Conservation (phyloP, 1,140 invertebrate species). For the Goniozus legneri region DNA sequence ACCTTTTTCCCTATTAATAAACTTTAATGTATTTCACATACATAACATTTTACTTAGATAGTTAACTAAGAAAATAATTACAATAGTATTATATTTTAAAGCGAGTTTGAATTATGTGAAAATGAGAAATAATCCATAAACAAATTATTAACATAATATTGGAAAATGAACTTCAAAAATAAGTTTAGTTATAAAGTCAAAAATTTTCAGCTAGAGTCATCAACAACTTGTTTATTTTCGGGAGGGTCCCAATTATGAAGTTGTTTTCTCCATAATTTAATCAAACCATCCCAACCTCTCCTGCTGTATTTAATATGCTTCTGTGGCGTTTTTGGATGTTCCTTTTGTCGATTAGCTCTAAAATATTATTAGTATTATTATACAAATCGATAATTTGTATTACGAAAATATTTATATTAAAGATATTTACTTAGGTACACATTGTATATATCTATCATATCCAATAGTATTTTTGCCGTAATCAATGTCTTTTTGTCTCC, state of each 20-base stretch:
- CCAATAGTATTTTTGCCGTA: conserved; percentile 92
- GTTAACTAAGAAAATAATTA: too few relatives aligned
- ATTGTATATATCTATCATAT: conserved; percentile 74
- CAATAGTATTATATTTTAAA: too few relatives aligned
- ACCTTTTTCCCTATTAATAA: too few relatives aligned
- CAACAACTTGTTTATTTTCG: conserved; percentile 25
- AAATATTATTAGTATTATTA: conserved; percentile 22
- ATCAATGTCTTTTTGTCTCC: conserved; percentile 90
- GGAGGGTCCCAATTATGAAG: conserved; percentile 80
- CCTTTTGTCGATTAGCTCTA: conserved; percentile 63
- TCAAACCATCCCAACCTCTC: conserved; percentile 83
- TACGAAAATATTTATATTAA: neutral
- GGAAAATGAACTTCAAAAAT: too few relatives aligned
- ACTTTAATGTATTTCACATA: too few relatives aligned
- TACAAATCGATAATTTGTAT: neutral
- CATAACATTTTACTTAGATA: too few relatives aligned
- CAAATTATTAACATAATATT: too few relatives aligned
- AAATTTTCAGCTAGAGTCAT: conserved; percentile 2
- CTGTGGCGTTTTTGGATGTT: conserved; percentile 83
- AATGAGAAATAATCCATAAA: too few relatives aligned
- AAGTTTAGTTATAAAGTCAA: too few relatives aligned
- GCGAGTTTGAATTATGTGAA: too few relatives aligned
- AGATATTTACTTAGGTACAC: conserved; percentile 68
- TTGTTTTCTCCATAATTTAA: conserved; percentile 81
- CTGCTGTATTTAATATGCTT: conserved; percentile 84